phyloP scores from a whole-genome alignment of 2,888 invertebrate genomes.

The Parnassius glacialis region DNA sequence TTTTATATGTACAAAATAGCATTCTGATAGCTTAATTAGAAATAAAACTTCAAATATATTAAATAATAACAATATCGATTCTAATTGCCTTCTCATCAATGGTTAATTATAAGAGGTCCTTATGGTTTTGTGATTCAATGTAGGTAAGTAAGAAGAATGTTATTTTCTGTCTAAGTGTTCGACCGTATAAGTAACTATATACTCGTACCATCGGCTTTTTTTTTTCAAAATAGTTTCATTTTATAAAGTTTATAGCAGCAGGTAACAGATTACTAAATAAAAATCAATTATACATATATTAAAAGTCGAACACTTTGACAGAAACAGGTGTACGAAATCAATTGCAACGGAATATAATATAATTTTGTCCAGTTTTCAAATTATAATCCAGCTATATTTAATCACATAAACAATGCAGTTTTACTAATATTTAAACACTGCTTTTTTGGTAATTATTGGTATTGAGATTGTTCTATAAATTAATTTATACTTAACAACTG shows the following conservation, averaged over 20 bases:
- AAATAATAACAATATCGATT: slow-evolving; percentile 81
- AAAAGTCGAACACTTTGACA: slow-evolving; percentile 54
- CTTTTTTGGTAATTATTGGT: slow-evolving; percentile 81
- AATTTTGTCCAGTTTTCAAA: slow-evolving; percentile 37
- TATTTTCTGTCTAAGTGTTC: slow-evolving; percentile 51
- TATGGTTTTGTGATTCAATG: slow-evolving; percentile 78
- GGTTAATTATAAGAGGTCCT: slow-evolving; percentile 82
- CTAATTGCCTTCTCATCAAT: slow-evolving; percentile 81
- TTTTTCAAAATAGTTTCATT: slow-evolving; percentile 8
- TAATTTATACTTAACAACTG: slow-evolving; percentile 81
- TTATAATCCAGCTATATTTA: slow-evolving; percentile 61
- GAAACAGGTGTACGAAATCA: slow-evolving; percentile 44
- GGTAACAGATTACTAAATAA: slow-evolving; percentile 21
- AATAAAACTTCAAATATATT: slow-evolving; percentile 81
- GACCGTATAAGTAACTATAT: slow-evolving; percentile 30
- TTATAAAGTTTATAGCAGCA: slow-evolving; percentile 2
- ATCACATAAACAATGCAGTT: slow-evolving; percentile 74
- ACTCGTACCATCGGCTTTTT: slow-evolving; percentile 2
- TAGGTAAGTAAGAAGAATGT: slow-evolving; percentile 39
- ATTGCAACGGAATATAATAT: slow-evolving; percentile 45
- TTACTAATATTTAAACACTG: slow-evolving; percentile 73
- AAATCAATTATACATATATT: slow-evolving; percentile 25
- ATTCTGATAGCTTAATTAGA: slow-evolving; percentile 76
- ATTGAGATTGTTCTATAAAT: slow-evolving; percentile 81
- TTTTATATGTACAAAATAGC: slow-evolving; percentile 77